Base-by-base conservation (phyloP, 2,113 vertebrate species). In the Mormyrus lacerda region DNA sequence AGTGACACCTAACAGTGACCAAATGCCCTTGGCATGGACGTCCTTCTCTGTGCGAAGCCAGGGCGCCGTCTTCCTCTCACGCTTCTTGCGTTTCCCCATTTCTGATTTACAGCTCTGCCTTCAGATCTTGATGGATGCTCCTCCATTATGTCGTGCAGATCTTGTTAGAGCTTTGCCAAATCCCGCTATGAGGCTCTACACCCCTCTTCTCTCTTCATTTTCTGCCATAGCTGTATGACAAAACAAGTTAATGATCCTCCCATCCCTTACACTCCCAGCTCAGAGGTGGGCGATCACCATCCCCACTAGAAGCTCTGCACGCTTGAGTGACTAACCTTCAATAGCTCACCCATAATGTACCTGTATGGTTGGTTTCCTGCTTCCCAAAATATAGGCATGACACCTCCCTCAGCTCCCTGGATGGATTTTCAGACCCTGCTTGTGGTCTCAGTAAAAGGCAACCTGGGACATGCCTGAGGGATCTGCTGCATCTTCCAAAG, bases 11-110 rank as follows among this genome's bases (percentile, higher is more conserved):
- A 47, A 82, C 88, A 90, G 69, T 91, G 89, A 55, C 91, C 92
- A 92, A 92, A 93, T 93, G 92, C 90, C 91, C 48, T 8, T 50
- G 88, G 87, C 89, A 89, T 89, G 90, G 91, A 17, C 6, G 11
- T 45, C 45, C 39, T 35, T 47, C 87, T 45, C 61, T 35, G 87
- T 2, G 73, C 87, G 88, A 87, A 87, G 69, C 35, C 61, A 53
- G 79, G 79, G 17, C 31, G 17, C 5, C 11, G 35, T 27, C 24
- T 3, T 50, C 87, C 55, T 91, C 90, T 87, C 92, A 90, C 65
- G 53, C 86, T 89, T 50, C 24, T 89, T 92, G 92, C 91, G 87
- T 87, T 88, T 90, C 90, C 50, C 89, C 19, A 1, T 85, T 13
- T n/a, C 82, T 47, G 82, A 39, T 76, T 39, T 19, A 35, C 44